Percentiles rank a stretch among this genome's conserved stretches.
These are phyloP conservation scores for Pempheris klunzingeri DNA, from an alignment of 2,797 vertebrate species.

Conservation along the genomic window DNA sequence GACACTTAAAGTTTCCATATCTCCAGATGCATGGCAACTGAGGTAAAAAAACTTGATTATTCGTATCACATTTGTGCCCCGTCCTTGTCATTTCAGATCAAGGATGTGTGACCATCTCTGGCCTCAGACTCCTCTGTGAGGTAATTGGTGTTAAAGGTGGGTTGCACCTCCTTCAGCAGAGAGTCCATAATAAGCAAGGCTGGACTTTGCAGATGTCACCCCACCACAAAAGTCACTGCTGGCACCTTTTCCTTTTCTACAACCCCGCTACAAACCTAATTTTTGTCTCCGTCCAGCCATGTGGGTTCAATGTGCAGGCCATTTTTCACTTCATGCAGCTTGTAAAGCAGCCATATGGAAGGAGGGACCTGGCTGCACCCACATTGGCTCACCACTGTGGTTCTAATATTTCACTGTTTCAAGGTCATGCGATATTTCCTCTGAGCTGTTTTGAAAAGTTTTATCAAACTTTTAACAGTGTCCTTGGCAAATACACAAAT, in stretches of 20 bases:
- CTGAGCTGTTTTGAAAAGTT: slow-evolving; percentile 19
- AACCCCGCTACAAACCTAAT: slow-evolving; percentile 51
- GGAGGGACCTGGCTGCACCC: slow-evolving; percentile 50
- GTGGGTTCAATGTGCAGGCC: slow-evolving; percentile 33
- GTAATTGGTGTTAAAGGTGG: slow-evolving; percentile 72
- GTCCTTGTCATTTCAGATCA: slow-evolving; percentile 42
- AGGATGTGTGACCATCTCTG: slow-evolving; percentile 30
- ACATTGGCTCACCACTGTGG: slow-evolving; percentile 30
- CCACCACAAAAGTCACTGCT: slow-evolving; percentile 43
- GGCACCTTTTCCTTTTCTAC: slow-evolving; percentile 53
- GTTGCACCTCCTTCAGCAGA: slow-evolving; percentile 23
- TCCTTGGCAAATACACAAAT: background rate
- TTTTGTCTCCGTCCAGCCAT: slow-evolving; percentile 60
- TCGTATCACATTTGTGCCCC: slow-evolving; percentile 34
- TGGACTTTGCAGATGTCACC: slow-evolving; percentile 43
- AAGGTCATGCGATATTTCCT: slow-evolving; percentile 57
- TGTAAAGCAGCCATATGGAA: slow-evolving; percentile 68
- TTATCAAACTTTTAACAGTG: slow-evolving; percentile 14
- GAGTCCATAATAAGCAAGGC: slow-evolving; percentile 46
- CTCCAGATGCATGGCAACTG: background rate
- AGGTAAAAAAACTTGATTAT: slow-evolving; percentile 35
- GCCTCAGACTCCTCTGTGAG: slow-evolving; percentile 20
- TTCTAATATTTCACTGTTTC: slow-evolving; percentile 58
- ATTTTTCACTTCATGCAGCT: slow-evolving; percentile 70
- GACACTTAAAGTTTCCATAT: background rate